These are phyloP conservation scores for Asteroscopus sphinx DNA, from an alignment of 2,888 invertebrate species.

Conservation along the genomic window DNA sequence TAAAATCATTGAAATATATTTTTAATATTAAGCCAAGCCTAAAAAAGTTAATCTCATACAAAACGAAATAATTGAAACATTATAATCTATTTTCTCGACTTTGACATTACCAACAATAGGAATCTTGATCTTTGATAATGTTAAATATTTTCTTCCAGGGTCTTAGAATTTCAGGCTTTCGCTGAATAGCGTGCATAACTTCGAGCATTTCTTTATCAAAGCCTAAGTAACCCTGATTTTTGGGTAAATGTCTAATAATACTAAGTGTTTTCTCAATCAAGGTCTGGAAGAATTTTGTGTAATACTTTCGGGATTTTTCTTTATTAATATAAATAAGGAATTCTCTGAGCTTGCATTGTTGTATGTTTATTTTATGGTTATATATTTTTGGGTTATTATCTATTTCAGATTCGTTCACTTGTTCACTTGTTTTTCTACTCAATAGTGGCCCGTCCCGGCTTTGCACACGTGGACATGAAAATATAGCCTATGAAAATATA, in stretches of 20 bases:
- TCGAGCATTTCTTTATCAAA: slow-evolving; percentile 20
- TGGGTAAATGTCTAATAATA: slow-evolving; percentile 20
- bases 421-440: too few relatives aligned
- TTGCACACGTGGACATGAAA: too few relatives aligned
- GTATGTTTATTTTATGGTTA: too few relatives aligned
- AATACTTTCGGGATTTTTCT: slow-evolving; percentile 15
- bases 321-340: slow-evolving; percentile 18
- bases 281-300: slow-evolving; percentile 7
- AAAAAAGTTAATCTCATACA: too few relatives aligned
- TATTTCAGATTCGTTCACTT: too few relatives aligned
- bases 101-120: slow-evolving; percentile 4
- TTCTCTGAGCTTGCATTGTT: not conserved
- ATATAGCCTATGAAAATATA: too few relatives aligned
- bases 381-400: too few relatives aligned
- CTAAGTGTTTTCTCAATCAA: slow-evolving; percentile 35
- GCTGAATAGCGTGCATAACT: slow-evolving; percentile 22
- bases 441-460: too few relatives aligned
- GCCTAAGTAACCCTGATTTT: slow-evolving; percentile 19
- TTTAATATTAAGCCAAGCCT: too few relatives aligned
- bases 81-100: slow-evolving; percentile 7
- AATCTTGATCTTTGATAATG: slow-evolving; percentile 12
- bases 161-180: slow-evolving; percentile 22
- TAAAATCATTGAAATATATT: not conserved
- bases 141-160: slow-evolving; percentile 9
- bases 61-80: not conserved